Conservation (phyloP, 1,140 invertebrate genomes). For the Meloidogyne floridensis region DNA sequence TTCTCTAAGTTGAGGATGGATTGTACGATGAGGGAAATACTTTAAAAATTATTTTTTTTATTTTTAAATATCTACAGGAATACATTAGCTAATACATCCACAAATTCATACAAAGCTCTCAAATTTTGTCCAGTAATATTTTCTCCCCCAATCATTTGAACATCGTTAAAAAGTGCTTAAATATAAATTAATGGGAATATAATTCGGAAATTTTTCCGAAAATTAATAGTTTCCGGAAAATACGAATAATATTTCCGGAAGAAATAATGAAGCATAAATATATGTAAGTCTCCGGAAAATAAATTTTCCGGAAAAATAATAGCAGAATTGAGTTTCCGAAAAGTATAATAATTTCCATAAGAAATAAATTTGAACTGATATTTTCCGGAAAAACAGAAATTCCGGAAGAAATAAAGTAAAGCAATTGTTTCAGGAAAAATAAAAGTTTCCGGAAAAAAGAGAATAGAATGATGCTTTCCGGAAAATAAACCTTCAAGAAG, state of each 20-base stretch:
- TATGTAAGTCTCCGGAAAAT: no score
- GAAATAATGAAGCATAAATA: no score
- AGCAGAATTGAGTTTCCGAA: no score
- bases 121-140: conserved; percentile 56
- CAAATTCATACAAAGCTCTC: conserved; percentile 57
- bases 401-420: neutral
- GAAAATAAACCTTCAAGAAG: no score
- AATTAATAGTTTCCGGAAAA: no score
- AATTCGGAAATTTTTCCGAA: no score
- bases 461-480: no score
- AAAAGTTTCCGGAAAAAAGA: neutral
- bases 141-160: conserved; percentile 41
- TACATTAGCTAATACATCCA: conserved; percentile 61
- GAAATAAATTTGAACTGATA: no score
- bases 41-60: conserved; percentile 44
- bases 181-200: conserved; percentile 15
- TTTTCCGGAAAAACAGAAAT: no score
- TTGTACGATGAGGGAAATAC: conserved; percentile 58
- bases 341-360: no score
- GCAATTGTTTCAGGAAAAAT: neutral
- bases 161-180: conserved; percentile 55
- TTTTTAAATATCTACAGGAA: neutral
- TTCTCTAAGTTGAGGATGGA: conserved; percentile 30
- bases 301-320: no score
- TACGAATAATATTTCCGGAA: no score